Evolutionary conservation across 2,888 invertebrate genomes (phyloP).

Genomic region (Lamellibrachia columna): DNA sequence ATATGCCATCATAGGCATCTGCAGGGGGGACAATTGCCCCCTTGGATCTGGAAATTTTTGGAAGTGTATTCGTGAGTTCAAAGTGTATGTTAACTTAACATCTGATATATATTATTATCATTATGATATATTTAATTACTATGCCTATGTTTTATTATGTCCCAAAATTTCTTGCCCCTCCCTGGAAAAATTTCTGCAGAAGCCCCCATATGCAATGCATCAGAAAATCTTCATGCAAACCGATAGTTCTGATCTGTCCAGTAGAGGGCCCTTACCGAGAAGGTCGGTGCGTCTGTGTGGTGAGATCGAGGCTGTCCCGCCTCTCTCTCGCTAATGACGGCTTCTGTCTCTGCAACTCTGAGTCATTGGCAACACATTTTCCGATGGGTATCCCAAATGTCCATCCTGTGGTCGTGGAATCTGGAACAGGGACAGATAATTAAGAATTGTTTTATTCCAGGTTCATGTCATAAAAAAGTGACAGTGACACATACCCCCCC

Average conservation of each 20-base stretch:
- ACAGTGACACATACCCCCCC: too few relatives aligned
- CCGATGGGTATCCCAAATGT: conserved; percentile 87
- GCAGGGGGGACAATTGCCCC: too few relatives aligned
- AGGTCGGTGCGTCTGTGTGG: not conserved
- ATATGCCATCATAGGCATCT: not conserved
- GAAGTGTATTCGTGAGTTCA: too few relatives aligned
- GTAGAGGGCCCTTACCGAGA: not conserved
- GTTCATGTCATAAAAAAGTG: too few relatives aligned
- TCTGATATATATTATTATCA: not conserved
- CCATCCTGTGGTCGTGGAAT: conserved; percentile 57
- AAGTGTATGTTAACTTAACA: too few relatives aligned
- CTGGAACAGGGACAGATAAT: not conserved
- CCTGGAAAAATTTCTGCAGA: too few relatives aligned
- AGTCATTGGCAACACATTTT: conserved; percentile 86
- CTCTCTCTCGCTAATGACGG: conserved; percentile 46
- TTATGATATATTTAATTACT: not conserved
- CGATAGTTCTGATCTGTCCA: not conserved
- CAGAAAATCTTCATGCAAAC: not conserved
- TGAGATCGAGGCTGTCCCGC: conserved; percentile 40
- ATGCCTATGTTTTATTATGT: too few relatives aligned
- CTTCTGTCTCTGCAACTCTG: conserved; percentile 67
- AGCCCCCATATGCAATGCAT: not conserved
- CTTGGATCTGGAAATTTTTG: too few relatives aligned
- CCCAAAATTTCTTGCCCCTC: too few relatives aligned
- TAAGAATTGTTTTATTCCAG: too few relatives aligned